Evolutionary conservation across 2,888 invertebrate genomes (phyloP).

Genomic region (Macropis europaea): DNA sequence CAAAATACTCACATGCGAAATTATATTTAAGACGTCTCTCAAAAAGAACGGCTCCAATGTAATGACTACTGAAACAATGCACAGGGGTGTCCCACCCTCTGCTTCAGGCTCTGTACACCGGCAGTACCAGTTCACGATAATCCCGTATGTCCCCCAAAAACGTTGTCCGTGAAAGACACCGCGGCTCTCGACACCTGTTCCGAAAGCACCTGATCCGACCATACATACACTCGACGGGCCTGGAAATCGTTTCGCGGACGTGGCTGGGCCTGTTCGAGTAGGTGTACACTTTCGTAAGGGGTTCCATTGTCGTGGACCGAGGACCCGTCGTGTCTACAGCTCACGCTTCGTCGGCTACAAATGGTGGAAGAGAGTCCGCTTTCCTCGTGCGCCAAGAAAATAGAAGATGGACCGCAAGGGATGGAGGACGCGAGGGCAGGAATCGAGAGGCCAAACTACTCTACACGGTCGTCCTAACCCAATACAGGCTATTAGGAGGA

Average conservation of each 20-base stretch:
- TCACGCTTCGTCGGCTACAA: conserved; percentile 64
- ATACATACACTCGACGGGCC: not conserved
- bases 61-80: no score
- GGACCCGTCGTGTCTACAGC: conserved; percentile 66
- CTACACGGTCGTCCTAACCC: conserved; percentile 62
- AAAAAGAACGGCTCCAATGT: no score
- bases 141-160: not conserved
- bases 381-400: no score
- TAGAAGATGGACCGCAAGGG: conserved; percentile 18
- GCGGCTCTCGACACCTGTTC: conserved; percentile 42
- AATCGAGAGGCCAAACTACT: conserved; percentile 48
- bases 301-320: conserved; percentile 60
- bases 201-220: conserved; percentile 29
- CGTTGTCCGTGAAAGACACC: conserved; percentile 32
- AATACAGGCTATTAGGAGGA: conserved; percentile 75
- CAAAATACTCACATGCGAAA: no score
- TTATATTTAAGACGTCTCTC: no score
- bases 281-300: conserved; percentile 53
- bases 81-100: no score
- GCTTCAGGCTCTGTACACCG: not conserved
- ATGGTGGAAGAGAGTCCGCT: conserved; percentile 38
- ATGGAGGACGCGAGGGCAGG: conserved; percentile 3
- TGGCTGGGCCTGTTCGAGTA: conserved; percentile 43
- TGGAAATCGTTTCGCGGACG: conserved; percentile 32
- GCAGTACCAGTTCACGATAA: not conserved